Percentiles rank a stretch among this genome's conserved stretches.
Evolutionary conservation across 1,140 invertebrate genomes (phyloP).

Genomic region (Hormaphis cornu): DNA sequence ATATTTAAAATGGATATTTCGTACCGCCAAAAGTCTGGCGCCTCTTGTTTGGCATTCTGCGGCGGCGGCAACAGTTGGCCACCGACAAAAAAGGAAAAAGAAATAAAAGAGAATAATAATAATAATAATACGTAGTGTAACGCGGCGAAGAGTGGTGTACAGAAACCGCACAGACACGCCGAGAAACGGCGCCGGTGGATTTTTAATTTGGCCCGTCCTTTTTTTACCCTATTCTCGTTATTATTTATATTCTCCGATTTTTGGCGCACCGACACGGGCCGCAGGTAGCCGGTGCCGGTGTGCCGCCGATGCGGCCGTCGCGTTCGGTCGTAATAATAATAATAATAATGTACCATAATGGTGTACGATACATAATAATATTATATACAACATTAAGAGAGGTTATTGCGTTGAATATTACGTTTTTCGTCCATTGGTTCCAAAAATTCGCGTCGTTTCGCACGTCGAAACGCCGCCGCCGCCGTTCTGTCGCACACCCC

Average conservation of each 20-base stretch:
- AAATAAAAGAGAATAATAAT: conserved; percentile 3
- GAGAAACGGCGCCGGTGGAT: conserved; percentile 30
- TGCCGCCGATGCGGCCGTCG: neutral
- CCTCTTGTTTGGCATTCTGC: conserved; percentile 32
- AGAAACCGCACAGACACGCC: conserved; percentile 28
- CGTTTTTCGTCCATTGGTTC: conserved; percentile 23
- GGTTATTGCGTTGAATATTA: too few species aligned
- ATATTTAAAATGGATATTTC: conserved; percentile 33
- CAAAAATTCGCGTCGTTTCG: neutral
- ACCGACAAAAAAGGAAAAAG: conserved; percentile 19
- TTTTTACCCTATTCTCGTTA: conserved; percentile 20
- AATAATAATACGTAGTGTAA: neutral
- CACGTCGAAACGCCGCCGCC: too few species aligned
- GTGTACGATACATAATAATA: neutral
- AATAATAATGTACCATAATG: neutral
- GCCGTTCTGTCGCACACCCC: too few species aligned
- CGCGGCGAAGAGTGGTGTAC: conserved; percentile 7
- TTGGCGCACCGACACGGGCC: neutral
- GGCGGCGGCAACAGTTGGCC: conserved; percentile 5
- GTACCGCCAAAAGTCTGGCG: conserved; percentile 29
- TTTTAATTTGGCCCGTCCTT: conserved; percentile 32
- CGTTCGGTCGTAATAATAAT: neutral
- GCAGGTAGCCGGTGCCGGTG: neutral
- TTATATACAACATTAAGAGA: too few species aligned
- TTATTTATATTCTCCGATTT: conserved; percentile 29